A percentile compares a stretch with the other conserved stretches of the same genome.
phyloP scores from a whole-genome alignment of 2,797 vertebrate genomes.

The Ciconia nigra region DNA sequence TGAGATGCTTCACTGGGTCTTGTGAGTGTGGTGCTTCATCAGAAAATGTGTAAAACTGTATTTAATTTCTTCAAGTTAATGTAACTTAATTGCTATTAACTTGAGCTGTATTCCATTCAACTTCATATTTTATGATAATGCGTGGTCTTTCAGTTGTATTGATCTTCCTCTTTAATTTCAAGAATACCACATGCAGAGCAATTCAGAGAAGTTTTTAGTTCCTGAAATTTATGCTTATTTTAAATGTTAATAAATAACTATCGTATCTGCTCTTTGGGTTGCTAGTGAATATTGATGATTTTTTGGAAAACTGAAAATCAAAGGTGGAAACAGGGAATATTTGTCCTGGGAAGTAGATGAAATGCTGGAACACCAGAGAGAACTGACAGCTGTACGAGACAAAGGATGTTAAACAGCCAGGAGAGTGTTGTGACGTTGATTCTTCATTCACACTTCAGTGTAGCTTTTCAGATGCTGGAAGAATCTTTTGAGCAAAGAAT shows the following conservation, averaged over 20 bases:
- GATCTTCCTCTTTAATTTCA: not conserved
- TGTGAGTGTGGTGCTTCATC: constrained; percentile 35
- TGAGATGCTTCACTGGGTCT: constrained; percentile 26
- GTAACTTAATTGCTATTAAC: constrained; percentile 34
- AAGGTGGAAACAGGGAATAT: not conserved
- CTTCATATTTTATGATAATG: not conserved
- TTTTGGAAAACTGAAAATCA: not conserved
- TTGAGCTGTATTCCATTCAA: constrained; percentile 35
- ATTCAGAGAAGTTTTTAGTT: constrained; percentile 10
- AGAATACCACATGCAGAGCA: not conserved
- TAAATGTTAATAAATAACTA: constrained; percentile 58
- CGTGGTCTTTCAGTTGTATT: constrained; percentile 9
- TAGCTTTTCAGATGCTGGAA: not conserved
- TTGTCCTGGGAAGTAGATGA: not conserved
- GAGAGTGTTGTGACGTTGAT: not conserved
- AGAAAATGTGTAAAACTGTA: not conserved
- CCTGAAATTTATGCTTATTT: constrained; percentile 34
- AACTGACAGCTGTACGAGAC: not conserved
- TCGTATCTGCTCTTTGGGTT: not conserved
- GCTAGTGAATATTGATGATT: not conserved
- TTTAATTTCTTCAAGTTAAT: constrained; percentile 53
- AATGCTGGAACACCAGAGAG: not conserved
- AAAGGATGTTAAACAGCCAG: not conserved
- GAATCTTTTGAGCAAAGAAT: not conserved
- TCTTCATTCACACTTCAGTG: not conserved